Evolutionary conservation across 1,140 invertebrate genomes (phyloP), one percentile per base, ranked within the genome.

Genomic region (Augochlora pura): DNA sequence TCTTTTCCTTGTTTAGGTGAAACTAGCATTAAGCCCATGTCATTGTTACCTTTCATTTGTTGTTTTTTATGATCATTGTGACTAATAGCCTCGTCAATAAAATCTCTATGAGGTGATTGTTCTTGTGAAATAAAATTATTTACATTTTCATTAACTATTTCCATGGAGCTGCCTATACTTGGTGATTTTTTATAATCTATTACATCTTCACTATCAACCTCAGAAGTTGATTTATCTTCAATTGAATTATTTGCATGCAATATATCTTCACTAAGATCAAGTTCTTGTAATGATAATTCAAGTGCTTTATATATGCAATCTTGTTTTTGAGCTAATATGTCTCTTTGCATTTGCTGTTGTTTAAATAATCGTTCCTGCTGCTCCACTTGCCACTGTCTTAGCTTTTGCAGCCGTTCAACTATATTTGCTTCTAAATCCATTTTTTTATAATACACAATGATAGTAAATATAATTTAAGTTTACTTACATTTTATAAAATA

Each of bases 371-470:
- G 86, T 71, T 89, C 86, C 46, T 91, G 87, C 39, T 91, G 88
- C 57, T 91, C 77, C 0, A 83, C 25, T 66, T 92, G 91, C 90
- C 91, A 91, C 71, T 86, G 80, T 75, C 77, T 82, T 46, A 92
- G 57, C 62, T 91, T 88, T 72, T 91, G 80, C 42, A 91, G 85
- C 68, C 89, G 87, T 49, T 91, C 85, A 23, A 88, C 78, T 59
- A 91, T 84, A 59, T 81, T 83, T 39, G 83, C 86, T 82, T 91
- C 90, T 46, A 88, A 25, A 54, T 88, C 82, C 90, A 91, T 91
- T 25, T 79, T n/a, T 59, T 12, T 49, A 39, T 49, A 46, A 18
- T 60, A 73, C 46, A 68, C 66, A 70, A 63, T 54, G 8, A 57
- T 80, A 46, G 49, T 49, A 38, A 79, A 32, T 39, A 59, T 60